Evolutionary conservation across 2,888 invertebrate species (phyloP).

Genomic region (Melitaea athalia): DNA sequence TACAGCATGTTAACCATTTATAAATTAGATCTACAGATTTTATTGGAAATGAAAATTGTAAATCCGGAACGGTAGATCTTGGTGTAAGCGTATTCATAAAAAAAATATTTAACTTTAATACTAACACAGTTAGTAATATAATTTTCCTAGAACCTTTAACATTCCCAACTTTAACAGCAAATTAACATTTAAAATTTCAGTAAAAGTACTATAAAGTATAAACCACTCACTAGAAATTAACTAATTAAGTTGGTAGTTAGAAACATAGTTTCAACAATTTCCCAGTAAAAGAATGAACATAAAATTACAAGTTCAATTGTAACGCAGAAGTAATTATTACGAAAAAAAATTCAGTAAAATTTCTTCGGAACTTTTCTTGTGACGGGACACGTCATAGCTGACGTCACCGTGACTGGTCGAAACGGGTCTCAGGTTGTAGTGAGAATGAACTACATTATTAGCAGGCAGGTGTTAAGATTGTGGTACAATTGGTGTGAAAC

Average conservation of each 20-base stretch:
- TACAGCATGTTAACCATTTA: too few relatives aligned
- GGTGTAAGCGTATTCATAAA: too few relatives aligned
- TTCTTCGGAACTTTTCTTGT: neutral
- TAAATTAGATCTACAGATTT: too few relatives aligned
- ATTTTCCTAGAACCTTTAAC: neutral
- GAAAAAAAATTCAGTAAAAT: constrained; percentile 19
- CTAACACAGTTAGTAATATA: too few relatives aligned
- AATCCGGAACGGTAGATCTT: too few relatives aligned
- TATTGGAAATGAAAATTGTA: too few relatives aligned
- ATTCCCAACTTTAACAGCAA: neutral
- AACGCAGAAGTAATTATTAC: constrained; percentile 20
- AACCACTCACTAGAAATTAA: constrained; percentile 6
- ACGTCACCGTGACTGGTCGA: constrained; percentile 37
- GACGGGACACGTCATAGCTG: constrained; percentile 31
- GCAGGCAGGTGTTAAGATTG: constrained; percentile 20
- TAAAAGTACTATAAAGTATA: neutral
- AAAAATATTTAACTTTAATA: too few relatives aligned
- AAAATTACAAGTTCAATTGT: constrained; percentile 14
- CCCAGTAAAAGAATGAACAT: constrained; percentile 24
- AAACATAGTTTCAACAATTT: constrained; percentile 21
- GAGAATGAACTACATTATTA: constrained; percentile 20
- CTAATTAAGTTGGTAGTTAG: constrained; percentile 7
- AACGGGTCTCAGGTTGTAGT: constrained; percentile 9
- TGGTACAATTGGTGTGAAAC: constrained; percentile 9
- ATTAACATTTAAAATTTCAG: neutral